A percentile compares a stretch with the other conserved stretches of the same genome.
These are phyloP conservation scores for Siniperca undulata DNA, from an alignment of 2,797 vertebrate species.

Conservation along the genomic window DNA sequence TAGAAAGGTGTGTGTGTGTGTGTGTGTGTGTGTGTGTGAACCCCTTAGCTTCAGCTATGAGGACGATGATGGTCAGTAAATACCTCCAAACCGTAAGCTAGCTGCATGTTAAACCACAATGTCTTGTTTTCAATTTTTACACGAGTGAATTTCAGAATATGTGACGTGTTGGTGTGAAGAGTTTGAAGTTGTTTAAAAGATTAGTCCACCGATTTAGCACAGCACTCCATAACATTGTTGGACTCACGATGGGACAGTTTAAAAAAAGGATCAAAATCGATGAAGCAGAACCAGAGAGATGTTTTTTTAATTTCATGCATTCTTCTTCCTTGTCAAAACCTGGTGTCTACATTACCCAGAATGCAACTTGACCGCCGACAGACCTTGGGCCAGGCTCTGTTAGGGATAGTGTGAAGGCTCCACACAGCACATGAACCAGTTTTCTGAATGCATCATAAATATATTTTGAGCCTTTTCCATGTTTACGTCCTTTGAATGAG, in stretches of 20 bases:
- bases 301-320: not conserved
- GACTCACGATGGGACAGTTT: not conserved
- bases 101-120: not conserved
- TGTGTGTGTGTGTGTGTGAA: no score
- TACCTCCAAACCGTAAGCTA: not conserved
- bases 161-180: not conserved
- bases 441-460: conserved; percentile 26
- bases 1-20: no score
- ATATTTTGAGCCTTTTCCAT: conserved; percentile 8
- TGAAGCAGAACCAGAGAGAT: not conserved
- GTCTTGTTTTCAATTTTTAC: no score
- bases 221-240: not conserved
- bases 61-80: not conserved
- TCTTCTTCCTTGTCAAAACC: not conserved
- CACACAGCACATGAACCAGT: conserved; percentile 1
- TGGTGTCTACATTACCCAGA: not conserved
- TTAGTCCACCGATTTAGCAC: not conserved
- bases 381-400: not conserved
- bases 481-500: conserved; percentile 23
- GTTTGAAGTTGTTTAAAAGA: not conserved
- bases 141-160: not conserved
- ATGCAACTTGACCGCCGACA: not conserved
- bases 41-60: no score
- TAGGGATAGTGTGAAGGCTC: not conserved
- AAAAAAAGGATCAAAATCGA: not conserved